Evolutionary conservation across 2,797 vertebrate species (phyloP).

Genomic region (Myoxocephalus aenaeus): DNA sequence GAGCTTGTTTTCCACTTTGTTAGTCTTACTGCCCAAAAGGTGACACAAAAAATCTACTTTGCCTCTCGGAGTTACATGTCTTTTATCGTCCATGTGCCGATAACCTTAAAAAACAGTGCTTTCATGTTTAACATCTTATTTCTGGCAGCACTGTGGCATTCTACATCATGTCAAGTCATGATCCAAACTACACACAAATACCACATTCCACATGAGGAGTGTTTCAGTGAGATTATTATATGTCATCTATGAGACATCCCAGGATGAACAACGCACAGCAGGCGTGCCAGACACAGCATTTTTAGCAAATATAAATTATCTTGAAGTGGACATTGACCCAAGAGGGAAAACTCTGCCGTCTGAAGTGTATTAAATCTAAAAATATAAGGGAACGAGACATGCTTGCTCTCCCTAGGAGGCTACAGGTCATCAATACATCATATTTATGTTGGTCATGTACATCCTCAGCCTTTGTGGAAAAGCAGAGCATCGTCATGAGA

Average conservation of each 20-base stretch:
- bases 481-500: not conserved
- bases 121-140: slow-evolving; percentile 32
- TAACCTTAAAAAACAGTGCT: slow-evolving; percentile 3
- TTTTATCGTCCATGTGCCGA: slow-evolving; percentile 10
- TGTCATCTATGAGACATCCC: slow-evolving; percentile 50
- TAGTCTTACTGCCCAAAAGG: slow-evolving; percentile 19
- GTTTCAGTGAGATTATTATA: slow-evolving; percentile 26
- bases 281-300: slow-evolving; percentile 6
- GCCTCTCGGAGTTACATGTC: not conserved
- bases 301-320: slow-evolving; percentile 30
- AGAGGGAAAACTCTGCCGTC: slow-evolving; percentile 11
- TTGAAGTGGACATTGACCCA: slow-evolving; percentile 39
- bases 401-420: not conserved
- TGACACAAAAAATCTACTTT: slow-evolving; percentile 1
- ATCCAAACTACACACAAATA: slow-evolving; percentile 55
- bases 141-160: slow-evolving; percentile 36
- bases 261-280: slow-evolving; percentile 41
- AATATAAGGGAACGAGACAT: slow-evolving; percentile 14
- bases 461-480: not conserved
- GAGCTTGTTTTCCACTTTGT: slow-evolving; percentile 2
- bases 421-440: slow-evolving; percentile 8
- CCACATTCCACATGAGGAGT: slow-evolving; percentile 42
- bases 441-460: slow-evolving; percentile 20
- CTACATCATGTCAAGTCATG: slow-evolving; percentile 44
- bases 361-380: slow-evolving; percentile 23